Evolutionary conservation across 1,140 invertebrate genomes (phyloP), one percentile per base, ranked within the genome.

Genomic region (Drosophila navojoa): DNA sequence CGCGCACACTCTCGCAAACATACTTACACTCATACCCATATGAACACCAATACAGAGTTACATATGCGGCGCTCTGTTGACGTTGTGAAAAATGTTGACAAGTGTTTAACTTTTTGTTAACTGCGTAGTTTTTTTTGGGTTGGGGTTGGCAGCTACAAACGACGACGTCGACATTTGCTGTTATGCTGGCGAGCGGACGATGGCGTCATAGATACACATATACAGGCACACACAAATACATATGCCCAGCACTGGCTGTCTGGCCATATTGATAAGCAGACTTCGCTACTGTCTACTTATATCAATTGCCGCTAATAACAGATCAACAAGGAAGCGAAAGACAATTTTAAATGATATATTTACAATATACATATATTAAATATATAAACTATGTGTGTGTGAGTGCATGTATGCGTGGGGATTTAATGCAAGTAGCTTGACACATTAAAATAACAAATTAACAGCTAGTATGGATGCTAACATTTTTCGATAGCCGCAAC

Each of bases 51-150:
- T 13, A 44, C 27, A 61, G 32, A 61, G 55, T 67, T 77, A n/a
- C n/a, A n/a, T n/a, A 82, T 84, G 81, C 72, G 76, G 67, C 76
- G 71, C 74, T 86, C 63, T 71, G 81, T 81, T 86, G 81, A 78
- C 71, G 68, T 71, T 71, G 72, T 75, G 67, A 66, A 64, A 67
- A 77, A 86, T 86, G 86, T 80, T 81, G 77, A 77, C 73, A 75
- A 68, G 68, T 68, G 55, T 76, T 78, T 66, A 68, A 73, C 77
- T 76, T 81, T 76, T 78, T 79, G 61, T 81, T 71, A 72, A 87
- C 82, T 87, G 82, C 82, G 82, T 87, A 87, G 82, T 87, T 66
- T 81, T 80, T 81, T 73, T 78, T 79, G 77, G 72, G 61, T 69
- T 78, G 70, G 58, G 72, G 71, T 69, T 70, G 66, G 57, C 44